Percentiles rank a stretch among this genome's conserved stretches.
phyloP scores from a whole-genome alignment of 2,888 invertebrate genomes.

The Amphipyra berbera region DNA sequence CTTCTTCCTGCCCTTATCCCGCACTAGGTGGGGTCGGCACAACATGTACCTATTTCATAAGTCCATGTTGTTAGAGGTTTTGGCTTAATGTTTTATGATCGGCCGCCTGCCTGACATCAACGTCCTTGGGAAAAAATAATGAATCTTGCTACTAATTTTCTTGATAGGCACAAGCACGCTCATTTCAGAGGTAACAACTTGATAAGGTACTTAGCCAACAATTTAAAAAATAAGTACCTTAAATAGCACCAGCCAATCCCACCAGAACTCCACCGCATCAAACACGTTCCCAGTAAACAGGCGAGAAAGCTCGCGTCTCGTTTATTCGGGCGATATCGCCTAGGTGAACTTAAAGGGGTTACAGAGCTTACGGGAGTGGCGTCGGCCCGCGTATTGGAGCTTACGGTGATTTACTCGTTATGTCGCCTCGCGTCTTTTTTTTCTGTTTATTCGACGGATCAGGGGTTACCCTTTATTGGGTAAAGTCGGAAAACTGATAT shows the following conservation, averaged over 20 bases:
- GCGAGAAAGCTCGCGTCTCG: constrained; percentile 66
- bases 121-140: no score
- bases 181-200: no score
- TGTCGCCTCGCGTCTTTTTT: constrained; percentile 80
- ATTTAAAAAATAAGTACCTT: no score
- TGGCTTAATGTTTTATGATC: no score
- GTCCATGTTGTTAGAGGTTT: no score
- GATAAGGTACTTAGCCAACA: no score
- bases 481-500: constrained; percentile 87
- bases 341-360: constrained; percentile 85
- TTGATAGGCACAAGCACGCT: no score
- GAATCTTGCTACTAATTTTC: no score
- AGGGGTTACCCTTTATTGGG: constrained; percentile 88
- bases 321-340: constrained; percentile 76
- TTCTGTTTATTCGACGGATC: constrained; percentile 89
- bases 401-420: constrained; percentile 88
- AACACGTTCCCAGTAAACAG: constrained; percentile 58
- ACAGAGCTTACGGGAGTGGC: constrained; percentile 75
- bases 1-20: no score
- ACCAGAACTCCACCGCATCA: constrained; percentile 38
- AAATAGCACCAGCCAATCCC: constrained; percentile 9
- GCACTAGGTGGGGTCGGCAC: no score
- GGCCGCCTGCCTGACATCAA: no score
- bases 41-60: no score
- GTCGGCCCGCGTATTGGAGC: constrained; percentile 81